Evolutionary conservation across 2,888 invertebrate species (phyloP), one percentile per base, ranked within the genome.

Genomic region (Melipona beecheii): DNA sequence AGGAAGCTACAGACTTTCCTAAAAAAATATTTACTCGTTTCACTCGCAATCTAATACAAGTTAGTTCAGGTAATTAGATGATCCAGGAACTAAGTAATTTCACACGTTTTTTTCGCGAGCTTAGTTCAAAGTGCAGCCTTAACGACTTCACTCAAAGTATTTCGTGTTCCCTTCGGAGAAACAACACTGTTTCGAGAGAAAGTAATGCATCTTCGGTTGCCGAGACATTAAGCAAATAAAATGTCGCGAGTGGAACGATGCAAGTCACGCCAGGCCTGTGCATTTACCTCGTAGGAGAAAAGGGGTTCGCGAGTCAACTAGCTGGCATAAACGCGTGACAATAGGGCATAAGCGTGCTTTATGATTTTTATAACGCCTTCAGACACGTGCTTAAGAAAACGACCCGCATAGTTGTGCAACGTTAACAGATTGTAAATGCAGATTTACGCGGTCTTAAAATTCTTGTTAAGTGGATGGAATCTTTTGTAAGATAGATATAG

Each of bases 181-280:
- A 68, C 43, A 66, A 68, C 43, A 9, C 43, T 11, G 43, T 43
- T 43, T 36, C 13, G n/a, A 52, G 21, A 52, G 24, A 66, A 62
- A 71, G 62, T 52, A 77, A 80, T 68, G 62, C 58, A 68, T 80
- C 62, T 84, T 75, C 58, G 62, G 49, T n/a, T 60, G 60, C 52
- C 68, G 62, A 56, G 66, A 21, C 68, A 24, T 64, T 78, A 68
- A 74, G 66, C 68, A 73, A 87, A 87, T 79, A 87, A 82, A 86
- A 84, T 62, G 84, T 81, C 62, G 69, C 68, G 56, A 49, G 24
- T 49, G 62, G 64, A 56, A 69, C 70, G 56, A 60, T 19, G 54
- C 49, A 17, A 31, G 71, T 50, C 60, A n/a, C 54, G 54, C 50
- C 27, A 62, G 58, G 27, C 52, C 49, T 31, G 56, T 75, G 24